A percentile compares a stretch with the other conserved stretches of the same genome.
phyloP scores from a whole-genome alignment of 1,140 invertebrate species.

The Cotesia glomerata region DNA sequence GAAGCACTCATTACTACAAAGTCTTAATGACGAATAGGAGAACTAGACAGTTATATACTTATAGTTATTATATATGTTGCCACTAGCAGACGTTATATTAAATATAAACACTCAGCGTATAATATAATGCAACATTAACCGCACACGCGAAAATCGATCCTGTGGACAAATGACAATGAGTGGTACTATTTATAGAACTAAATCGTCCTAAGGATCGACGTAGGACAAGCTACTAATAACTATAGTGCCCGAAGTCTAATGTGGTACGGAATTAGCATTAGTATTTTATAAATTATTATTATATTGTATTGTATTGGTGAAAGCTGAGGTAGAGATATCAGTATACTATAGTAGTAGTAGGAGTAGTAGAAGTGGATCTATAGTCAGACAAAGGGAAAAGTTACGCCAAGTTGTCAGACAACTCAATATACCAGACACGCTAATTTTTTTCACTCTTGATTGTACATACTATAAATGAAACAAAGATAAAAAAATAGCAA shows the following conservation, averaged over 20 bases:
- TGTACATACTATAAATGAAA: background rate
- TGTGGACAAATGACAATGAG: too few species aligned
- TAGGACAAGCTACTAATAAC: background rate
- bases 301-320: too few species aligned
- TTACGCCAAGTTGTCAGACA: conserved; percentile 5
- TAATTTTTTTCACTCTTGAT: background rate
- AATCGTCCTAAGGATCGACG: too few species aligned
- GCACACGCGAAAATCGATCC: too few species aligned
- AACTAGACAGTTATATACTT: too few species aligned
- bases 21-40: background rate
- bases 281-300: too few species aligned
- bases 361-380: background rate
- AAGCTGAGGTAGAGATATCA: too few species aligned
- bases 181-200: too few species aligned
- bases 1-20: conserved; percentile 23
- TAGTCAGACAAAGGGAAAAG: conserved; percentile 6
- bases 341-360: background rate
- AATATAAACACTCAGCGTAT: too few species aligned
- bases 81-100: too few species aligned
- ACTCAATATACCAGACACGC: background rate
- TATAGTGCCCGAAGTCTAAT: background rate
- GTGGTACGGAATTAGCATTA: background rate
- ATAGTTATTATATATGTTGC: background rate
- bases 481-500: background rate
- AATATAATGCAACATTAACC: too few species aligned